phyloP scores from a whole-genome alignment of 2,113 vertebrate species.

The Chrysemys picta region DNA sequence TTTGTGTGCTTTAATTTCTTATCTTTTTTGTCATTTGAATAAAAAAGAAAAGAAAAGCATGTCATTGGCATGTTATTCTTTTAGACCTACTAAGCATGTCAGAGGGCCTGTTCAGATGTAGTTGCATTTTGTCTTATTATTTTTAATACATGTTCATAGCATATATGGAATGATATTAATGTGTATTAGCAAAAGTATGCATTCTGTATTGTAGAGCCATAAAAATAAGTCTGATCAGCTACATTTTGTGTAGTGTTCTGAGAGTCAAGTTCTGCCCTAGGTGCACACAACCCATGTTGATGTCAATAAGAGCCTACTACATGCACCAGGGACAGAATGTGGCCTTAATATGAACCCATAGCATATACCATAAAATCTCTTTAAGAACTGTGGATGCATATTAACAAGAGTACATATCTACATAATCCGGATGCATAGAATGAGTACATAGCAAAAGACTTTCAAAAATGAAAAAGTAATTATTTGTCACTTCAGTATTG shows the following conservation, averaged over 20 bases:
- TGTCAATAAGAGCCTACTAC: not conserved
- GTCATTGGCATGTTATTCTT: slow-evolving; percentile 49
- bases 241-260: not conserved
- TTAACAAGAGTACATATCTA: not conserved
- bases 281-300: not conserved
- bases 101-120: slow-evolving; percentile 5
- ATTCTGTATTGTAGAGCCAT: slow-evolving; percentile 42
- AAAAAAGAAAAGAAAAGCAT: not conserved
- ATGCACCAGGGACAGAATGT: not conserved
- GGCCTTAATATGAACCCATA: not conserved
- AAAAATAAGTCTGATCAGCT: not conserved
- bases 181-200: slow-evolving; percentile 41
- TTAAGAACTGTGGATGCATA: not conserved
- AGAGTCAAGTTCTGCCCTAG: not conserved
- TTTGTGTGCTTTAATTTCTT: slow-evolving; percentile 6
- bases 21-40: not conserved
- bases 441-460: not conserved
- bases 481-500: not conserved
- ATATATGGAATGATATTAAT: slow-evolving; percentile 32
- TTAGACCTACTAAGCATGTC: slow-evolving; percentile 32
- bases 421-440: not conserved
- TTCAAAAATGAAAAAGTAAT: not conserved
- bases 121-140: slow-evolving; percentile 35
- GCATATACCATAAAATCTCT: not conserved
- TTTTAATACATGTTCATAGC: slow-evolving; percentile 44